phyloP scores from a whole-genome alignment of 1,140 invertebrate species.

The Periplaneta americana region DNA sequence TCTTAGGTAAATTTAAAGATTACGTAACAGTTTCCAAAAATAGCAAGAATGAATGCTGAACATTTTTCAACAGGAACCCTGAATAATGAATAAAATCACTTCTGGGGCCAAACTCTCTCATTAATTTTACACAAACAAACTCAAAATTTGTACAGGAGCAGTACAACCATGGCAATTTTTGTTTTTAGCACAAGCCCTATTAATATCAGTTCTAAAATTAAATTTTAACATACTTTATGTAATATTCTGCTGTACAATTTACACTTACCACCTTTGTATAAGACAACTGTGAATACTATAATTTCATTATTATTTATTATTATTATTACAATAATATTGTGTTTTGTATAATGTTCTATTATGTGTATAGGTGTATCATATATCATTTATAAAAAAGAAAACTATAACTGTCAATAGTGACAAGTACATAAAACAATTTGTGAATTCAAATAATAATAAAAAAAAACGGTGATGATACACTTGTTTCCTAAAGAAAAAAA shows the following conservation, averaged over 20 bases:
- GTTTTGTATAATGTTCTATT: not conserved
- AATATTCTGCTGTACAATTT: constrained; percentile 4
- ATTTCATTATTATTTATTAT: not conserved
- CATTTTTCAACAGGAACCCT: constrained; percentile 15
- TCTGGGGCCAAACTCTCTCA: not conserved
- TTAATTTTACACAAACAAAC: not conserved
- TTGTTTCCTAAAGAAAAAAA: not conserved
- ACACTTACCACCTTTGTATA: not conserved
- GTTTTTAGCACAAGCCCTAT: not conserved
- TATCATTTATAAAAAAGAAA: not conserved
- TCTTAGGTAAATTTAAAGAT: constrained; percentile 13
- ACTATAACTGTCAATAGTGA: not conserved
- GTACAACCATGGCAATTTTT: not conserved
- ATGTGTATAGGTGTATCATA: not conserved
- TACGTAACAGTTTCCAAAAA: constrained; percentile 17
- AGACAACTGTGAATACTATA: not conserved
- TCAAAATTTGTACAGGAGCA: constrained; percentile 1
- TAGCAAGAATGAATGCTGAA: constrained; percentile 7
- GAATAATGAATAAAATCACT: constrained; percentile 10
- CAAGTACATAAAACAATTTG: not conserved
- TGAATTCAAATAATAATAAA: not conserved
- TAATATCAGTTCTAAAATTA: not conserved
- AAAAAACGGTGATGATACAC: not conserved
- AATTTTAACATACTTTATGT: constrained; percentile 2
- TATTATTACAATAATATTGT: not conserved